Evolutionary conservation across 2,113 vertebrate genomes (phyloP), one percentile per base, ranked within the genome.

Genomic region (Campylomormyrus tamandua): DNA sequence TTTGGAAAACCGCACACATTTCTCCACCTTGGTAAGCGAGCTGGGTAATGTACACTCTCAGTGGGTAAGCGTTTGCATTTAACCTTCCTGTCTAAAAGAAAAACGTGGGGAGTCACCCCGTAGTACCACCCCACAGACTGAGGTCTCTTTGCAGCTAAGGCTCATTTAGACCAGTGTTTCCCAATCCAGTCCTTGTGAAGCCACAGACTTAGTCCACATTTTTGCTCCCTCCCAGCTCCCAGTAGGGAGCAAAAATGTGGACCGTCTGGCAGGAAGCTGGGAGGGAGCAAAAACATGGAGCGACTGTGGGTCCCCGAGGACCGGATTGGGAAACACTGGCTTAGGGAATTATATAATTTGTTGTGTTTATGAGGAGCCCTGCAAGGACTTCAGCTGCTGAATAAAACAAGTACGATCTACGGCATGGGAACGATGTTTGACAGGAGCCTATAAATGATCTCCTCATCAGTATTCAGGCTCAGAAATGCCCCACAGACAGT

Each of bases 401-500:
- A 89, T 90, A 83, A 86, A 89, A 70, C 56, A 77, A 90, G 90
- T 35, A 15, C 10, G 21, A 84, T 45, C 42, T 86, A 48, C 4
- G 45, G 89, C 74, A 90, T 88, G 83, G 91, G 89, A 89, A 89
- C 90, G 66, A 92, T 92, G 48, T 90, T 92, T 91, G 92, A 90
- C 89, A 45, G 87, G 13, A 0, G 88, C 90, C 89, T 87, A 86
- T 94, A 92, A 89, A 17, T 91, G 50, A 90, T 90, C 90, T 62
- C 89, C 92, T 93, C 90, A 93, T 94, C 90, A 87, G 77, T 92
- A 91, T 93, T 94, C 92, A 88, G 88, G 87, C 88, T 74, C 24
- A n/a, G 27, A 70, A 27, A 90, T 9, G 50, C 89, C 80, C 53
- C 53, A 50, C 89, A 87, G 49, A 52, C 88, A 88, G 74, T 90